A percentile compares a stretch with the other conserved stretches of the same genome.
These are phyloP conservation scores for Apostichopus leukothele DNA, from an alignment of 53 echinoderm and acorn worm genomes.

Conservation along the genomic window DNA sequence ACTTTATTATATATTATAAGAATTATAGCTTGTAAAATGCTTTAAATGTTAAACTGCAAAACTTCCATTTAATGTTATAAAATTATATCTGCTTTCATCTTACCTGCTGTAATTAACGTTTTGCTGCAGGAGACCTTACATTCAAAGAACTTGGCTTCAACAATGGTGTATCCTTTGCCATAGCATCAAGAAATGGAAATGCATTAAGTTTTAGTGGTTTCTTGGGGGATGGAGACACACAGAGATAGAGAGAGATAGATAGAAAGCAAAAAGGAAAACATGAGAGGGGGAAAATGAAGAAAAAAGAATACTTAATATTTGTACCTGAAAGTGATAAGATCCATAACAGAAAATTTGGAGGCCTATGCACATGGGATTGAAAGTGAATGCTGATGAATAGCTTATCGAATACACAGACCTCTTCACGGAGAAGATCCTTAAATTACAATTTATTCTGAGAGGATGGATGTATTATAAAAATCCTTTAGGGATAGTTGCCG, in stretches of 20 bases:
- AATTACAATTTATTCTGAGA: neutral
- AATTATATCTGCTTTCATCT: too few relatives aligned
- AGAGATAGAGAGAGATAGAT: neutral
- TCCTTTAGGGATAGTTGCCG: neutral
- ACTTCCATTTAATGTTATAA: too few relatives aligned
- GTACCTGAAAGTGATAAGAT: too few relatives aligned
- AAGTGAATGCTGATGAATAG: neutral
- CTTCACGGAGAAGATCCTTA: neutral
- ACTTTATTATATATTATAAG: too few relatives aligned
- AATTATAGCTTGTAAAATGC: too few relatives aligned
- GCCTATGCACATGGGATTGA: neutral
- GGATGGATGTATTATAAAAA: neutral
- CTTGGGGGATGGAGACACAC: neutral
- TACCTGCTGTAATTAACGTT: neutral
- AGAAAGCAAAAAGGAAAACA: neutral
- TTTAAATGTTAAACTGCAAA: too few relatives aligned
- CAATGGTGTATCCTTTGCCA: neutral
- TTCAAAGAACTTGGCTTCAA: neutral
- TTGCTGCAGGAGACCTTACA: neutral
- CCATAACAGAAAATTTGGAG: neutral
- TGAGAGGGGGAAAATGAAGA: neutral
- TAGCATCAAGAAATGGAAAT: neutral
- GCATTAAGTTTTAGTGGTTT: constrained; percentile 5
- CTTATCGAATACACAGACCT: neutral
- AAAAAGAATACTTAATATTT: neutral